Percentiles rank a stretch among this genome's conserved stretches.
Conservation (phyloP, 2,888 invertebrate genomes). For the Autographa gamma region DNA sequence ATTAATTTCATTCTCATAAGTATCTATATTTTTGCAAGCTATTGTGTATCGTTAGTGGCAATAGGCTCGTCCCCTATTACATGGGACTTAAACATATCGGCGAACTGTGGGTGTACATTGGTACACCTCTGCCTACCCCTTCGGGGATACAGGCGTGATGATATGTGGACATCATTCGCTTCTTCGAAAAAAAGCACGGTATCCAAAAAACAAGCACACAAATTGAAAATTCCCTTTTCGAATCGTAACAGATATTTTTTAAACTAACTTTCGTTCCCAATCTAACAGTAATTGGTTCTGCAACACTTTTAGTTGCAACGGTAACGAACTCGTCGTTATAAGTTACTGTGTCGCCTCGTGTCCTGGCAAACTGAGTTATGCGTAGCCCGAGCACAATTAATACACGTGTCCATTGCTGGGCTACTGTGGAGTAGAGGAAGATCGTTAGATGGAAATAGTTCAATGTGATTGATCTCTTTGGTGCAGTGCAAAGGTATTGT, state of each 20-base stretch:
- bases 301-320: conserved; percentile 23
- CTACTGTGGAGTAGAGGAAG: not conserved
- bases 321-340: conserved; percentile 23
- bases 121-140: too few species aligned
- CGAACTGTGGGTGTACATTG: too few species aligned
- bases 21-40: too few species aligned
- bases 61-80: too few species aligned
- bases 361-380: not conserved
- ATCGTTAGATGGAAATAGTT: not conserved
- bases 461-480: not conserved
- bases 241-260: not conserved
- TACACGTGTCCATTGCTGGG: not conserved
- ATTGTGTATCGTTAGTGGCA: too few species aligned
- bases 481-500: not conserved
- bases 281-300: conserved; percentile 21
- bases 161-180: not conserved
- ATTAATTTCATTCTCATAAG: too few species aligned
- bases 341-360: not conserved
- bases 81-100: too few species aligned
- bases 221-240: not conserved
- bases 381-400: conserved; percentile 3
- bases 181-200: not conserved
- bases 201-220: not conserved
- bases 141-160: too few species aligned
- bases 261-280: conserved; percentile 9